Evolutionary conservation across 1,140 invertebrate species (phyloP).

Genomic region (Metaphire vulgaris): DNA sequence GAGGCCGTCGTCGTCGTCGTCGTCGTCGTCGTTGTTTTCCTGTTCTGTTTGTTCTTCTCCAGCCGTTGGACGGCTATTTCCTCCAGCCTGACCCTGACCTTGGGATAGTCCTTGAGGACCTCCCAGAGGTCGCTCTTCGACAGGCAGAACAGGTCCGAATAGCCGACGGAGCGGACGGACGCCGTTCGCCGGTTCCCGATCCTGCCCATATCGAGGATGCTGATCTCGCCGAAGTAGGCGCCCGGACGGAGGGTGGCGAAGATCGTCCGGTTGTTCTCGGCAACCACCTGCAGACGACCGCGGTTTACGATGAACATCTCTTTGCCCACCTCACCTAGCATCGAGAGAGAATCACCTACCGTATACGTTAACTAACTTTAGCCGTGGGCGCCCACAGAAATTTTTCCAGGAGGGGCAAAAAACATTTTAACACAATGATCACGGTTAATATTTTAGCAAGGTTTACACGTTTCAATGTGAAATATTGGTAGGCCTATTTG

Average conservation of each 20-base stretch:
- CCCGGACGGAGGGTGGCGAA: slow-evolving; percentile 80
- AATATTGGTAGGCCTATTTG: too few relatives aligned
- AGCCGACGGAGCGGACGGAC: slow-evolving; percentile 88
- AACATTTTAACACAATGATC: too few relatives aligned
- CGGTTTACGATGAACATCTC: slow-evolving; percentile 97
- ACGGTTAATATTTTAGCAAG: too few relatives aligned
- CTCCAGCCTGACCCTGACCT: slow-evolving; percentile 83
- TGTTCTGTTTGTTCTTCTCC: slow-evolving; percentile 43
- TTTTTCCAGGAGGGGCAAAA: too few relatives aligned
- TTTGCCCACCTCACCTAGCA: slow-evolving; percentile 87
- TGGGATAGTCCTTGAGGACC: slow-evolving; percentile 75
- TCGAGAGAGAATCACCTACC: too few relatives aligned
- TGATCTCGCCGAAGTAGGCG: slow-evolving; percentile 99
- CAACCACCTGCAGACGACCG: slow-evolving; percentile 89
- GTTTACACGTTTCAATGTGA: too few relatives aligned
- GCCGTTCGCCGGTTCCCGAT: slow-evolving; percentile 95
- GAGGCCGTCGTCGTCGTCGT: too few relatives aligned
- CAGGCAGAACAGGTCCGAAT: slow-evolving; percentile 81
- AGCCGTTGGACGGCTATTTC: slow-evolving; percentile 92
- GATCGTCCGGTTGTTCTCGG: slow-evolving; percentile 85
- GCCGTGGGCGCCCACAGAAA: too few relatives aligned
- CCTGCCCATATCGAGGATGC: slow-evolving; percentile 98
- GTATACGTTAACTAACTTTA: too few relatives aligned
- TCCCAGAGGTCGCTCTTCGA: slow-evolving; percentile 78
- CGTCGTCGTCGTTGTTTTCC: not conserved